Percentiles rank a stretch among this genome's conserved stretches.
These are phyloP conservation scores for Drosophila hamatofila DNA, from an alignment of 2,888 invertebrate genomes.

Conservation along the genomic window DNA sequence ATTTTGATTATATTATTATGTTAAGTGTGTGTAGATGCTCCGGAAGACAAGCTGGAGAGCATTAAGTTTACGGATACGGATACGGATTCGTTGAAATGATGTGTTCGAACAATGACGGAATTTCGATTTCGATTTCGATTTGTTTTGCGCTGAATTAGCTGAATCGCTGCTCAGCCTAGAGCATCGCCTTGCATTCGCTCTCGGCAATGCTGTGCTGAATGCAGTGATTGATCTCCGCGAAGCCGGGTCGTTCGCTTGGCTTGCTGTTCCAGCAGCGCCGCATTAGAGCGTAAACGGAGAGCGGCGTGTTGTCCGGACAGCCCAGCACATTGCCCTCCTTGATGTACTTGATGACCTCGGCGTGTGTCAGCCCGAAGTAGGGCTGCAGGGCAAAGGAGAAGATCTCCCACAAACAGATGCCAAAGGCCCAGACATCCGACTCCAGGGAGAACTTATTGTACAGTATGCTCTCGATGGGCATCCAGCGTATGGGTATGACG, in stretches of 20 bases:
- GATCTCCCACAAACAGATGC: constrained; percentile 98
- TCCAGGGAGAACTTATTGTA: constrained; percentile 98
- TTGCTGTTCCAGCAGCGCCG: constrained; percentile 96
- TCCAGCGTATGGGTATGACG: constrained; percentile 98
- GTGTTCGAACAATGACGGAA: constrained; percentile 60
- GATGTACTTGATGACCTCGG: constrained; percentile 97
- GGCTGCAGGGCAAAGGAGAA: constrained; percentile 98
- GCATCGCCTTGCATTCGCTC: constrained; percentile 84
- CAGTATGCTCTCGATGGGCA: constrained; percentile 98
- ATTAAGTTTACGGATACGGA: constrained; percentile 50
- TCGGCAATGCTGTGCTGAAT: constrained; percentile 88
- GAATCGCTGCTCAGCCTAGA: constrained; percentile 54
- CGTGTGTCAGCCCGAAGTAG: constrained; percentile 98
- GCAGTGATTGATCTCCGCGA: constrained; percentile 92
- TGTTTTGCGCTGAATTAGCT: background rate
- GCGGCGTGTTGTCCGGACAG: constrained; percentile 95
- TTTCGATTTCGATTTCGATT: constrained; percentile 37
- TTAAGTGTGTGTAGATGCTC: constrained; percentile 36
- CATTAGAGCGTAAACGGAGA: constrained; percentile 95
- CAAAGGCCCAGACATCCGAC: constrained; percentile 99
- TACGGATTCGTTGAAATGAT: constrained; percentile 50
- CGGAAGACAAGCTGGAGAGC: constrained; percentile 69
- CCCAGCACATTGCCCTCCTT: constrained; percentile 96
- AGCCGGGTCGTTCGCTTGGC: constrained; percentile 93
- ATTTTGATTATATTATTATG: constrained; percentile 19